Evolutionary conservation across 2,888 invertebrate species (phyloP).

Genomic region (Ennomos erosarius): DNA sequence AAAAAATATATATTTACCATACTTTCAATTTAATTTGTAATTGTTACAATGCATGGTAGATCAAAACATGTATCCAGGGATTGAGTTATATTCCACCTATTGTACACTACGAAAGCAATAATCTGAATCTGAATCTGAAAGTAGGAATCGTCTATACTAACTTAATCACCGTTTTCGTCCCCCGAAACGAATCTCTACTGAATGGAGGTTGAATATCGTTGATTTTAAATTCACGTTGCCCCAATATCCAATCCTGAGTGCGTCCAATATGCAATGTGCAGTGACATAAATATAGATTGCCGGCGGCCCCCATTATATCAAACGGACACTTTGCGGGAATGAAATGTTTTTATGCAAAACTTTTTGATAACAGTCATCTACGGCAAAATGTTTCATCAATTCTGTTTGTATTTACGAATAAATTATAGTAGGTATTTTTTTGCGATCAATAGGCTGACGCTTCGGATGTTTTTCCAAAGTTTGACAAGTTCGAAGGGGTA

Average conservation of each 20-base stretch:
- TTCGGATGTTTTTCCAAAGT: too few species aligned
- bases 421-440: not conserved
- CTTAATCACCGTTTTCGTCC: too few species aligned
- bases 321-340: slow-evolving; percentile 30
- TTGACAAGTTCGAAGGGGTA: too few species aligned
- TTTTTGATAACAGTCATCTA: slow-evolving; percentile 32
- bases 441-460: not conserved
- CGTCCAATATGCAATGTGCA: slow-evolving; percentile 13
- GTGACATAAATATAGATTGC: slow-evolving; percentile 18
- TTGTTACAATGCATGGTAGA: too few species aligned
- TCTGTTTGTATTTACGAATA: slow-evolving; percentile 2
- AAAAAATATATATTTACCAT: not conserved
- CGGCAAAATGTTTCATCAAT: slow-evolving; percentile 20
- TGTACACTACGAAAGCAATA: too few species aligned
- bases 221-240: not conserved
- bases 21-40: too few species aligned
- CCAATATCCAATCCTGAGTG: not conserved
- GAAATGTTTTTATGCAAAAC: slow-evolving; percentile 39
- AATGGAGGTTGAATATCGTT: too few species aligned
- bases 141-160: too few species aligned
- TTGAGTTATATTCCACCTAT: too few species aligned
- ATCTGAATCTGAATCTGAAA: too few species aligned
- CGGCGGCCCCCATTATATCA: slow-evolving; percentile 17
- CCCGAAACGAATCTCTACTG: too few species aligned
- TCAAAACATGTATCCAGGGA: too few species aligned